A percentile compares a stretch with the other conserved stretches of the same genome.
Evolutionary conservation across 2,888 invertebrate genomes (phyloP).

Genomic region (Drosophila mettleri): DNA sequence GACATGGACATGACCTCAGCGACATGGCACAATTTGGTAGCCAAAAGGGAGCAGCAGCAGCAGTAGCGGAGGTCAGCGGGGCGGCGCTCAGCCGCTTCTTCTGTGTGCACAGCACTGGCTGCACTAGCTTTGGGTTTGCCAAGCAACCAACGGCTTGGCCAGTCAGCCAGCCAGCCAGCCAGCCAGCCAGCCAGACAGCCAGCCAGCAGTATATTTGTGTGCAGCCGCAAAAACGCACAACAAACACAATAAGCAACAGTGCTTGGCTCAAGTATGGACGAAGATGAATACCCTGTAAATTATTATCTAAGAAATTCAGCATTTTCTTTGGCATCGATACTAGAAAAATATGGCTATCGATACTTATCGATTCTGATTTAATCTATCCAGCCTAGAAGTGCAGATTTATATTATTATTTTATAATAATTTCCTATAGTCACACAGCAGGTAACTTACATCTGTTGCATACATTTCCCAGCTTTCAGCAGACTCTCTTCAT

Average conservation of each 20-base stretch:
- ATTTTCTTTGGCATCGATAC: background rate
- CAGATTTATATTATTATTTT: background rate
- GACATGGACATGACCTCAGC: conserved; percentile 74
- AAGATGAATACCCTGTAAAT: background rate
- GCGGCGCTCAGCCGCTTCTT: background rate
- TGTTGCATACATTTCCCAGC: background rate
- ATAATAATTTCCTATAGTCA: background rate
- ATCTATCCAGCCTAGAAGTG: fast-evolving
- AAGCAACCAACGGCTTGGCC: conserved; percentile 49
- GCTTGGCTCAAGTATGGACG: background rate
- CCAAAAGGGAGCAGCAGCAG: conserved; percentile 17
- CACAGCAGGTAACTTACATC: fast-evolving
- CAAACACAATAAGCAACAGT: conserved; percentile 10
- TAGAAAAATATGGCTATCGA: background rate
- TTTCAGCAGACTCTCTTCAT: background rate
- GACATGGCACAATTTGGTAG: conserved; percentile 50
- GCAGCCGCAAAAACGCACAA: conserved; percentile 71
- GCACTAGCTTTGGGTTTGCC: conserved; percentile 25
- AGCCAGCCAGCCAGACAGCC: conserved; percentile 1
- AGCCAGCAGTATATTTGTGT: conserved; percentile 67
- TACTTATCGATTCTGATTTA: background rate
- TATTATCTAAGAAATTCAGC: background rate
- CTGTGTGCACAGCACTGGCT: conserved; percentile 37
- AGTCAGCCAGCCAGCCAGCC: conserved; percentile 19
- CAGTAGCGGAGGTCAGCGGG: background rate